A percentile compares a stretch with the other conserved stretches of the same genome.
These are phyloP conservation scores for Zapus hudsonius DNA, from an alignment of 2,113 vertebrate genomes.

Conservation along the genomic window DNA sequence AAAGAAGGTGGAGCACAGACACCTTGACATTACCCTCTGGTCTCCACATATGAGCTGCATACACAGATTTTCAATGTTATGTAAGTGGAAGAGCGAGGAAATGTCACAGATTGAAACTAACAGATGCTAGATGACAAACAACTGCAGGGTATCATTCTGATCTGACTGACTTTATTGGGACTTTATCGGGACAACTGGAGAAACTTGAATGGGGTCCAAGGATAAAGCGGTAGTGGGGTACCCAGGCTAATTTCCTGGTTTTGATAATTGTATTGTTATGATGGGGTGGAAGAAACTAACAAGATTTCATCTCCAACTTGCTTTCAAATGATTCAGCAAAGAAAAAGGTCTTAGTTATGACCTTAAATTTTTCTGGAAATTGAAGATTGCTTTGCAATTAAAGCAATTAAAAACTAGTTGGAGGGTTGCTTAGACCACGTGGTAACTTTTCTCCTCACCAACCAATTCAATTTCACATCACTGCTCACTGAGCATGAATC, in stretches of 20 bases:
- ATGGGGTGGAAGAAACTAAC: background rate
- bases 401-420: background rate
- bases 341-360: background rate
- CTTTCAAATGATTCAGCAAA: background rate
- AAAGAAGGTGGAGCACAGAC: too few relatives aligned
- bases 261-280: background rate
- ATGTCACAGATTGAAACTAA: background rate
- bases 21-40: too few relatives aligned
- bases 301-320: background rate
- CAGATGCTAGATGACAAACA: background rate
- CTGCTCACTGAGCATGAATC: background rate
- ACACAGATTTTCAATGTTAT: background rate
- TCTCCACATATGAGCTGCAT: too few relatives aligned
- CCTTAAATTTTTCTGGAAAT: conserved; percentile 2
- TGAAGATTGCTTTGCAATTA: background rate
- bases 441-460: fast-evolving
- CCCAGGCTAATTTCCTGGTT: background rate
- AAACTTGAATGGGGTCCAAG: background rate
- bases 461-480: too few relatives aligned
- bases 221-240: background rate
- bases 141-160: background rate
- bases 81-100: background rate
- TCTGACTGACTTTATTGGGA: background rate
- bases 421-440: background rate
- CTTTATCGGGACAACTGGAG: background rate